Evolutionary conservation across 2,888 invertebrate genomes (phyloP).

Genomic region (Brachyptera risi): DNA sequence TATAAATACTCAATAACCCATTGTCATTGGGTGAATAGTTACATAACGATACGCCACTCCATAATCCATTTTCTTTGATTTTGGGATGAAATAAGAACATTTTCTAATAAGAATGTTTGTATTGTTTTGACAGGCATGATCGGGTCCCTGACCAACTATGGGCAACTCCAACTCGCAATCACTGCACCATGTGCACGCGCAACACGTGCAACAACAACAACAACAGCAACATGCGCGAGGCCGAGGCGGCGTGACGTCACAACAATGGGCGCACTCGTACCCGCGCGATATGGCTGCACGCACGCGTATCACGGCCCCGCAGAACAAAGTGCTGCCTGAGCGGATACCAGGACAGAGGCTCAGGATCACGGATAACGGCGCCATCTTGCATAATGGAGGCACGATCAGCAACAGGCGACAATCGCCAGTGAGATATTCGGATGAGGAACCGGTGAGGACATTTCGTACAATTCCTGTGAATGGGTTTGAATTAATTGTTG

Average conservation of each 20-base stretch:
- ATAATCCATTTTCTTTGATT: no score
- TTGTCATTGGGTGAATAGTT: no score
- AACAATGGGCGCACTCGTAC: constrained; percentile 30
- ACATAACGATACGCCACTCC: no score
- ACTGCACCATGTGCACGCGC: constrained; percentile 7
- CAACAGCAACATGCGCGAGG: no score
- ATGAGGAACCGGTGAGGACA: constrained; percentile 29
- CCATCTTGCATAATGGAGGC: constrained; percentile 75
- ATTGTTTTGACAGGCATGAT: constrained; percentile 21
- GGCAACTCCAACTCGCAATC: constrained; percentile 33
- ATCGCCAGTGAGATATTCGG: constrained; percentile 24
- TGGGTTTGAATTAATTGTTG: constrained; percentile 37
- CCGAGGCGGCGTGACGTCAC: no score
- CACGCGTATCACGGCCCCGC: constrained; percentile 21
- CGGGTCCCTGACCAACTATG: constrained; percentile 21
- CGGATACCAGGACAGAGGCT: constrained; percentile 62
- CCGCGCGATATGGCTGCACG: constrained; percentile 22
- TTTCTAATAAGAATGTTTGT: no score
- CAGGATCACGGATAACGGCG: constrained; percentile 77
- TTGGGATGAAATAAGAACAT: no score
- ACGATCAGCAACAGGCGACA: constrained; percentile 71
- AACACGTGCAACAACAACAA: no score
- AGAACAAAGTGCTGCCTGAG: constrained; percentile 64
- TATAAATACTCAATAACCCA: no score
- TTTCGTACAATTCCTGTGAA: no score